Conservation (phyloP, 2,888 invertebrate species). For the Scotopteryx bipunctaria region DNA sequence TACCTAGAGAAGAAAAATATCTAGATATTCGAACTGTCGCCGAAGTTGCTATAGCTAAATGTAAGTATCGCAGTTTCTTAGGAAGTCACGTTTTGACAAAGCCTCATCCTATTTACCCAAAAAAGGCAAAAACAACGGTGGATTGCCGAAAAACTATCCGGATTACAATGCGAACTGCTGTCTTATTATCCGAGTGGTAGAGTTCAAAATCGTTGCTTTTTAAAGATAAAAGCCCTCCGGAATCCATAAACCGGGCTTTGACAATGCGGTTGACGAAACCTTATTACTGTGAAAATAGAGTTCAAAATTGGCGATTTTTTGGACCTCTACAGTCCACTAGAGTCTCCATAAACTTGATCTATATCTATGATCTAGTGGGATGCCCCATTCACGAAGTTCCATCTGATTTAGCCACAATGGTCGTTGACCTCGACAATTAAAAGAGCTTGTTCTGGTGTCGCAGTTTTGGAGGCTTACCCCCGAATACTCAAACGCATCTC, state of each 20-base stretch:
- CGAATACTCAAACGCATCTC: too few species aligned
- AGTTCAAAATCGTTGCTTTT: slow-evolving; percentile 23
- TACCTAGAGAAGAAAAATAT: too few species aligned
- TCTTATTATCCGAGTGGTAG: slow-evolving; percentile 8
- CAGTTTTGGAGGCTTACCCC: too few species aligned
- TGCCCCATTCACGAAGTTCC: slow-evolving; percentile 66
- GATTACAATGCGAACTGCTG: too few species aligned
- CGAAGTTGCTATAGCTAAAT: too few species aligned
- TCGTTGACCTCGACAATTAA: slow-evolving; percentile 66
- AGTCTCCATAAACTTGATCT: slow-evolving; percentile 40
- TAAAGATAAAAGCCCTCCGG: slow-evolving; percentile 29
- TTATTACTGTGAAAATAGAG: slow-evolving; percentile 6
- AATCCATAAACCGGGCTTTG: slow-evolving; percentile 31
- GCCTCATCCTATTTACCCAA: slow-evolving; percentile 41
- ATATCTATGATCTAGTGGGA: slow-evolving; percentile 57
- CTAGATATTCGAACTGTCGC: too few species aligned
- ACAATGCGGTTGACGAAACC: slow-evolving; percentile 28
- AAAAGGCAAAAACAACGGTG: slow-evolving; percentile 41
- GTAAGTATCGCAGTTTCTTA: too few species aligned
- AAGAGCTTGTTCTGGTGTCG: too few species aligned
- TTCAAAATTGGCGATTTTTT: slow-evolving; percentile 20
- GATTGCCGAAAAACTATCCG: slow-evolving; percentile 40
- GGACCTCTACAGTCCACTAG: slow-evolving; percentile 35
- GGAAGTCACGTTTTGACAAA: slow-evolving; percentile 44
- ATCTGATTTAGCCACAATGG: slow-evolving; percentile 54